These are phyloP conservation scores for Anguilla pacifica DNA, from an alignment of 2,797 vertebrate genomes.

Conservation along the genomic window DNA sequence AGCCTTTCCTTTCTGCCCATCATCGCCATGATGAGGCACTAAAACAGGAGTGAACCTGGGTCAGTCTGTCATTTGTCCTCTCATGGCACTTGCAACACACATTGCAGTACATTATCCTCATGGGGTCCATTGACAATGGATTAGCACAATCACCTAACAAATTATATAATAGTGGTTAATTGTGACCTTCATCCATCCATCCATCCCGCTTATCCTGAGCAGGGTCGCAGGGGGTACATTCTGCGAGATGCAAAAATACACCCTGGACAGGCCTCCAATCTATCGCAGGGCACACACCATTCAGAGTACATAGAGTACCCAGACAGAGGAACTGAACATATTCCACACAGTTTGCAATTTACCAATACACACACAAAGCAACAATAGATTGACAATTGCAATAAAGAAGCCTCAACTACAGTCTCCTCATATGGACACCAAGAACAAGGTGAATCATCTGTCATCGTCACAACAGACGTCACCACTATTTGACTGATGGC, in stretches of 20 bases:
- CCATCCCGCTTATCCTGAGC: too few species aligned
- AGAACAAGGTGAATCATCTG: background rate
- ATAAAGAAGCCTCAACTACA: background rate
- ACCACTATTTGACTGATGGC: background rate
- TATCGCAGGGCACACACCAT: too few species aligned
- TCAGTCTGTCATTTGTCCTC: background rate
- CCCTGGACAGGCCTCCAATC: too few species aligned
- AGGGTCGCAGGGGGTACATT: too few species aligned
- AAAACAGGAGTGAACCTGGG: background rate
- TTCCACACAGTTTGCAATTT: too few species aligned
- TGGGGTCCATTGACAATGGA: background rate
- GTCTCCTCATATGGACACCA: background rate
- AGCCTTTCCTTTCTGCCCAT: background rate
- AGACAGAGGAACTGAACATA: too few species aligned
- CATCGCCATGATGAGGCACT: background rate
- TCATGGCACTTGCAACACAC: background rate
- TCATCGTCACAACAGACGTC: too few species aligned
- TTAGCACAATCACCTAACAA: background rate
- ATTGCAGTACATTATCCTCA: background rate
- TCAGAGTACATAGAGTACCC: too few species aligned
- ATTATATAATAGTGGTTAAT: background rate
- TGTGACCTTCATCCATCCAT: background rate
- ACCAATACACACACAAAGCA: background rate
- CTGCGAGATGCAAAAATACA: too few species aligned
- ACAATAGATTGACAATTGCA: background rate